Evolutionary conservation across 2,888 invertebrate species (phyloP), one percentile per base, ranked within the genome.

Genomic region (Gisinianus flammeolus): DNA sequence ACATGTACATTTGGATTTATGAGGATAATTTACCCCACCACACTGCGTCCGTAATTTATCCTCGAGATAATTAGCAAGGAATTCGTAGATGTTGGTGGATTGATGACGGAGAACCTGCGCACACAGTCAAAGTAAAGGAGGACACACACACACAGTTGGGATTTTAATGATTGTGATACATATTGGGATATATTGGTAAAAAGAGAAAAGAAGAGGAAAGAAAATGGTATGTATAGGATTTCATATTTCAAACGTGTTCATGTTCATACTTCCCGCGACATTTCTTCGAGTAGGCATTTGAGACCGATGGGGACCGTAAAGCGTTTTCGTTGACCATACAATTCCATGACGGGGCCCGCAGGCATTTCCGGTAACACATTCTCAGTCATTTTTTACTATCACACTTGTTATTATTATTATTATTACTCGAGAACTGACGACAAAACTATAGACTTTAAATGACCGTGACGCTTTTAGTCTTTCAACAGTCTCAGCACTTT

Each of bases 241-340:
- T 67, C 22, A 54, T 31, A 58, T 19, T 35, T 10, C 3, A 71
- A 31, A 62, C 35, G 30, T 56, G 22, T 64, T 24, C 35, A 6
- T n/a, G 30, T 30, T 56, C 44, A 73, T 69, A 82, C 82, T 77
- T 84, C 84, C 62, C 80, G 77, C 1, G 83, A 81, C 69, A 83
- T 81, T 52, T 83, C 83, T 75, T 84, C 84, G n/a, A 84, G 64
- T 16, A 85, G 76, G 8, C 79, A 77, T 76, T 83, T 83, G 8
- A 83, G 79, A 0, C 84, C 83, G 24, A 70, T 73, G 3, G 83
- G 83, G n/a, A 85, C 79, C 24, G 82, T 81, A 66, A 83, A 83
- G 6, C 82, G 78, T 72, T 83, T 84, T 44, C 83, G 66, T 69
- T 83, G 82, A 0, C 84, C 84, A 73, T 83, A 80, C n/a, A 84